Percentiles rank a stretch among this genome's conserved stretches.
Conservation (phyloP, 2,888 invertebrate species). For the Tetrapedia diversipes region DNA sequence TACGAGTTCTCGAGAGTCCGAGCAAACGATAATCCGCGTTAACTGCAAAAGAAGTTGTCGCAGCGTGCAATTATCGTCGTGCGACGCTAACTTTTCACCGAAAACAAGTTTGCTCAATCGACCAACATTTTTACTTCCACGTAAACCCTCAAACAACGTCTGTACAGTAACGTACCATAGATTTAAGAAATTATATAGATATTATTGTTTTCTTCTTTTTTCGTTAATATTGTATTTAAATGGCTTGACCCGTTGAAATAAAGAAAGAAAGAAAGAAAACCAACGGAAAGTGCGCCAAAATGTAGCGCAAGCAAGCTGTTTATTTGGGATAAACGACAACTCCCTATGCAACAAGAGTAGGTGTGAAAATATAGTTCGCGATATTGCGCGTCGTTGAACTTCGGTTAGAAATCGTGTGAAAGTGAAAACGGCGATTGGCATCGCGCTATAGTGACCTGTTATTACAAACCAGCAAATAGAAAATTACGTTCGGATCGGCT, state of each 20-base stretch:
- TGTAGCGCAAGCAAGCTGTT: not conserved
- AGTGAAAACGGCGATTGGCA: slow-evolving; percentile 66
- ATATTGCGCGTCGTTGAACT: slow-evolving; percentile 49
- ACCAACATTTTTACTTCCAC: too few species aligned
- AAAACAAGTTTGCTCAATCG: too few species aligned
- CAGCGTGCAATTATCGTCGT: not conserved
- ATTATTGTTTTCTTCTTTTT: too few species aligned
- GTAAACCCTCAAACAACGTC: too few species aligned
- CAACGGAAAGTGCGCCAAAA: not conserved
- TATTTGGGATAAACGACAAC: not conserved
- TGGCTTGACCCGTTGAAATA: too few species aligned
- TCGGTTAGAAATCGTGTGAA: slow-evolving; percentile 68
- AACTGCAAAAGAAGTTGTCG: not conserved
- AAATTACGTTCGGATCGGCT: slow-evolving; percentile 9
- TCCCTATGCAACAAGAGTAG: not conserved
- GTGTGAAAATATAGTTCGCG: slow-evolving; percentile 5
- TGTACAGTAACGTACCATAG: too few species aligned
- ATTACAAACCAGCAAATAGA: slow-evolving; percentile 2
- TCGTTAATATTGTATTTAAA: too few species aligned
- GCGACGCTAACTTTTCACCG: too few species aligned
- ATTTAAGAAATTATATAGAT: too few species aligned
- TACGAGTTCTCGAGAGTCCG: not conserved
- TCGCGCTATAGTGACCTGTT: slow-evolving; percentile 28
- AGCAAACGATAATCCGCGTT: not conserved
- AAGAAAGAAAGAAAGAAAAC: too few species aligned